These are phyloP conservation scores for Coleophora flavipennella DNA, from an alignment of 2,888 invertebrate genomes.

Conservation along the genomic window DNA sequence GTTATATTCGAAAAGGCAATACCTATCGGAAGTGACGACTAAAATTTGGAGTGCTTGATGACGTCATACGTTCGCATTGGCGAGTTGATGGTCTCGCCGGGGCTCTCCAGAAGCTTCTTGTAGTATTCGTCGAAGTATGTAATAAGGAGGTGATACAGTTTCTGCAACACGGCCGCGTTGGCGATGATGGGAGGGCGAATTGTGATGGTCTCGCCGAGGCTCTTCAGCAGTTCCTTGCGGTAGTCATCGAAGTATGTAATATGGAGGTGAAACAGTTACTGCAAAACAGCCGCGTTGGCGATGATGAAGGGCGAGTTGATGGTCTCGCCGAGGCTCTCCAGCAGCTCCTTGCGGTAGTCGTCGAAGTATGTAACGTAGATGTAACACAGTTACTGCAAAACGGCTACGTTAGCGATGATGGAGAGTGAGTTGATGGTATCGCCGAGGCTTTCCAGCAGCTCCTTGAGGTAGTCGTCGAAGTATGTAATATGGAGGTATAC, in stretches of 20 bases:
- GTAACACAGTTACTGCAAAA: slow-evolving; percentile 78
- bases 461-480: slow-evolving; percentile 98
- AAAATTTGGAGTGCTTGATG: too few relatives aligned
- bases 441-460: slow-evolving; percentile 94
- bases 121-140: too few relatives aligned
- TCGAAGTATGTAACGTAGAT: too few relatives aligned
- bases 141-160: slow-evolving; percentile 16
- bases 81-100: too few relatives aligned
- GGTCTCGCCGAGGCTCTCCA: slow-evolving; percentile 95
- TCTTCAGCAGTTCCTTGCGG: slow-evolving; percentile 89
- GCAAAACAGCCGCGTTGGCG: slow-evolving; percentile 88
- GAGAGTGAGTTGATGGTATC: slow-evolving; percentile 95
- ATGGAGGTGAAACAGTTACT: too few relatives aligned
- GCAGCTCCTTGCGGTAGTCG: slow-evolving; percentile 96
- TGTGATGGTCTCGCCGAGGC: slow-evolving; percentile 94
- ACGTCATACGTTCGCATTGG: too few relatives aligned
- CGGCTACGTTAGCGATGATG: slow-evolving; percentile 92
- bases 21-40: too few relatives aligned
- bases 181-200: slow-evolving; percentile 93
- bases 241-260: too few relatives aligned
- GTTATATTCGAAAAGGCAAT: too few relatives aligned
- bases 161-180: slow-evolving; percentile 86
- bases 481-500: too few relatives aligned
- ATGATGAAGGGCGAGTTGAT: slow-evolving; percentile 95
- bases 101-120: too few relatives aligned